phyloP scores from a whole-genome alignment of 2,888 invertebrate species.

The Trimorus sp. region DNA sequence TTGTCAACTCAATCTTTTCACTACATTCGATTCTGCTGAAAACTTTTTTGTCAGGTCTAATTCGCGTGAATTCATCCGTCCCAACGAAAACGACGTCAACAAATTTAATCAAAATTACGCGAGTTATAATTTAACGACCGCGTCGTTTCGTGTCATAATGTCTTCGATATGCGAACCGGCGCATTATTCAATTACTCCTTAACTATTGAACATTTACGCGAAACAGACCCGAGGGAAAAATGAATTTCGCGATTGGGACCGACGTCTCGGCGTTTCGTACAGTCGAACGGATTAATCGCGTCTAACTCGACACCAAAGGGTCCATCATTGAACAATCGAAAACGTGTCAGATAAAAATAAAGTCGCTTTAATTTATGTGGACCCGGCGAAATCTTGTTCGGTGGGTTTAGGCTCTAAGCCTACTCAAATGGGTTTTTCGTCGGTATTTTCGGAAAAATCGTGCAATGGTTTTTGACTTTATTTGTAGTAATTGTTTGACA shows the following conservation, averaged over 20 bases:
- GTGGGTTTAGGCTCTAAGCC: neutral
- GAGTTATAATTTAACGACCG: conserved; percentile 36
- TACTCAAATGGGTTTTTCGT: no score
- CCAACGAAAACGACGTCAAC: neutral
- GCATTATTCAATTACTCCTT: conserved; percentile 30
- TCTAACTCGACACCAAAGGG: neutral
- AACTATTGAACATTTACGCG: conserved; percentile 13
- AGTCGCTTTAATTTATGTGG: conserved; percentile 5
- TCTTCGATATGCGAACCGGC: conserved; percentile 22
- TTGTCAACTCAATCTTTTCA: no score
- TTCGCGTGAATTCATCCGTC: no score
- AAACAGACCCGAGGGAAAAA: neutral
- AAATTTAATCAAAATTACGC: neutral
- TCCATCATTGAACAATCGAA: conserved; percentile 10
- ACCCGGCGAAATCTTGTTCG: neutral
- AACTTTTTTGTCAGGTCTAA: no score
- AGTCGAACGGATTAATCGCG: no score
- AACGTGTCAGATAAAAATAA: conserved; percentile 30
- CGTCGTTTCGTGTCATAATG: conserved; percentile 31
- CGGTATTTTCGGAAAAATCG: no score
- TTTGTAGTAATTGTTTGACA: neutral
- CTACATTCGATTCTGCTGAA: no score
- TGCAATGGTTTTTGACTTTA: no score
- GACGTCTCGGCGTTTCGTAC: neutral
- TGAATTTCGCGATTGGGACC: neutral